Base-by-base conservation (phyloP, 2,113 vertebrate species). In the Sceloporus undulatus region DNA sequence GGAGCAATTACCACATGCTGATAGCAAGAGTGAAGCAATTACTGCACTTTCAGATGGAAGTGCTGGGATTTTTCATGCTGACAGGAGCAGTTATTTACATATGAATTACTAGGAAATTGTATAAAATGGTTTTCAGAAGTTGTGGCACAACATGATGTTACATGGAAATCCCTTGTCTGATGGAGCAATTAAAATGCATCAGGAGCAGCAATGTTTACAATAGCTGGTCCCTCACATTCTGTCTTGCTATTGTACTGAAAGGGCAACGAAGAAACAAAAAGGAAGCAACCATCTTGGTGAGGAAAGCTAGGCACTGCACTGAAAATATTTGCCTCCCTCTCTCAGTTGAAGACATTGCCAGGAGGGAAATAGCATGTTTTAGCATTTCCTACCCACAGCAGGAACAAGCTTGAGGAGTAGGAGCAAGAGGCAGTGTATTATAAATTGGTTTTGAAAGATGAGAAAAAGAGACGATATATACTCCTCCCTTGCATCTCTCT, bases 1-100 rank as follows among this genome's bases (percentile, higher is more conserved):
- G 93, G 92, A 90, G 71, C 90, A 88, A 84, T 92, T 92, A 92
- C 91, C 94, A 92, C 88, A 86, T 62, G 85, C 88, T 92, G 91
- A 34, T 71, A 88, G 91, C 65, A 62, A 78, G 86, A 56, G 73
- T 85, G 84, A 52, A 19, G 85, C 21, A 79, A 82, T 92, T 87
- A 86, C 84, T 11, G 56, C 78, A 18, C 87, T 92, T 92, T 94
- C 90, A 38, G 29, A 94, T 85, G 91, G 90, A 95, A 70, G 78
- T 88, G 85, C 87, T 89, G 79, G 85, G 87, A 29, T 56, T 79
- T 85, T 87, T 92, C 88, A 62, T 62, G 79, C 66, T 91, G 79
- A 59, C 65, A 66, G 40, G 76, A 84, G 23, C 87, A 82, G 85
- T 88, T 91, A 91, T 92, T 90, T 92, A 82, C 85, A n/a, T 89